Evolutionary conservation across 64 coral and sea anemone species (phyloP), one percentile per base, ranked within the genome.

Genomic region (Montipora efflorescens): DNA sequence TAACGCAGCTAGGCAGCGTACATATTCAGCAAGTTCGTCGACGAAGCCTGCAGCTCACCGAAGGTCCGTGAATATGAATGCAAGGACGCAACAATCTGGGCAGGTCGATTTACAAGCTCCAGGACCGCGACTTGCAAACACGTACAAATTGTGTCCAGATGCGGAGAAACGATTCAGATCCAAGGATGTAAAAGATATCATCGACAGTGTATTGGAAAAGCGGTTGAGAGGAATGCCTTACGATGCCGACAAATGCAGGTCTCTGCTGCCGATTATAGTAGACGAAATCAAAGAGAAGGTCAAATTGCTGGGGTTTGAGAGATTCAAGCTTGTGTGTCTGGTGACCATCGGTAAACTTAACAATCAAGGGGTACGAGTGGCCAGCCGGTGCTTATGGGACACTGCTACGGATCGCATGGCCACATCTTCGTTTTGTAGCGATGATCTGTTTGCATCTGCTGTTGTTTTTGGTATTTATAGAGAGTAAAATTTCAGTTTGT

Each of bases 301-400:
- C 14, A 95, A 95, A 78, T 22, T 74, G 8, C 6, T 95, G 11
- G 94, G 94, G 3, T 95, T 88, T 68, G 83, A 91, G 0, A 59
- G 94, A 45, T 95, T 89, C 23, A 95, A 95, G 76, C 77, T 95
- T 59, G 90, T 95, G 11, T 95, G 94, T 81, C 50, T 91, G 18
- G 94, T 92, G 4, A 84, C 91, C 7, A 89, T 95, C 16, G 94
- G 94, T 16, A 88, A 90, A 1, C 25, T 95, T 3, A 81, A 91
- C 20, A 86, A 92, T 18, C 94, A 95, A 76, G 94, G 88, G 3
- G 62, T 95, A 3, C 76, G 94, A 23, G 82, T 92, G 6, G 94
- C 84, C 43, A 95, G 94, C 76, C 76, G 94, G 9, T 95, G 94
- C 76, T 82, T 95, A 8, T 95, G 94, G 94, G 90, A 95, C 59